These are phyloP conservation scores for Ctenosaura bakeri DNA, from an alignment of 2,797 vertebrate species.

Conservation along the genomic window DNA sequence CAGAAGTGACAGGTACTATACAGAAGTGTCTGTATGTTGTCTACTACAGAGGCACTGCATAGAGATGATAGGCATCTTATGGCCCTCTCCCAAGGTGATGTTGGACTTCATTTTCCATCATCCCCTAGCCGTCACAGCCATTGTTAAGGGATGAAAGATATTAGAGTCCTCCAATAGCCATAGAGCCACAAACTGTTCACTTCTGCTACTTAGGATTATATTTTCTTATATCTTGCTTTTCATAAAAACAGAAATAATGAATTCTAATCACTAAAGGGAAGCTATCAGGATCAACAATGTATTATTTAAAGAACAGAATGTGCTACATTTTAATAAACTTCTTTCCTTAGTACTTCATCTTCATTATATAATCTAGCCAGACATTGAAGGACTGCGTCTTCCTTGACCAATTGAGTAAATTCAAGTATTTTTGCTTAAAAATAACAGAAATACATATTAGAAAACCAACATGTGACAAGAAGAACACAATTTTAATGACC, in stretches of 20 bases:
- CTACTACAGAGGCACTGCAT: background rate
- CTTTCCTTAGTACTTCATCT: conserved; percentile 66
- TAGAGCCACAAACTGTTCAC: background rate
- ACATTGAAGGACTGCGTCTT: conserved; percentile 26
- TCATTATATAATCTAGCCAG: conserved; percentile 55
- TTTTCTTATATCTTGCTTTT: conserved; percentile 46
- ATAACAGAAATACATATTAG: conserved; percentile 66
- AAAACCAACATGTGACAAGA: conserved; percentile 71
- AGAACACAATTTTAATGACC: conserved; percentile 70
- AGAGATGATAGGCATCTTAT: background rate
- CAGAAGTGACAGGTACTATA: background rate
- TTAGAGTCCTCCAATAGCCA: background rate
- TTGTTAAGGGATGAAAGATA: background rate
- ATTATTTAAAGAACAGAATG: conserved; percentile 49
- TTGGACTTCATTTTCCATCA: background rate
- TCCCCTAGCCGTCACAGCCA: too few species aligned
- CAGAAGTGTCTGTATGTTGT: background rate
- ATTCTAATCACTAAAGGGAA: conserved; percentile 14
- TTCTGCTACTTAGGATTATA: background rate
- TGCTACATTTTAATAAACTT: conserved; percentile 48
- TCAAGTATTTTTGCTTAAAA: conserved; percentile 68
- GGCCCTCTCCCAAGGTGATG: background rate
- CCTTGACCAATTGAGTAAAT: conserved; percentile 61
- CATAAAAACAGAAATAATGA: conserved; percentile 2
- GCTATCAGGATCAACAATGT: background rate